Base-by-base conservation (phyloP, 2,797 vertebrate genomes). In the Onychomys torridus region DNA sequence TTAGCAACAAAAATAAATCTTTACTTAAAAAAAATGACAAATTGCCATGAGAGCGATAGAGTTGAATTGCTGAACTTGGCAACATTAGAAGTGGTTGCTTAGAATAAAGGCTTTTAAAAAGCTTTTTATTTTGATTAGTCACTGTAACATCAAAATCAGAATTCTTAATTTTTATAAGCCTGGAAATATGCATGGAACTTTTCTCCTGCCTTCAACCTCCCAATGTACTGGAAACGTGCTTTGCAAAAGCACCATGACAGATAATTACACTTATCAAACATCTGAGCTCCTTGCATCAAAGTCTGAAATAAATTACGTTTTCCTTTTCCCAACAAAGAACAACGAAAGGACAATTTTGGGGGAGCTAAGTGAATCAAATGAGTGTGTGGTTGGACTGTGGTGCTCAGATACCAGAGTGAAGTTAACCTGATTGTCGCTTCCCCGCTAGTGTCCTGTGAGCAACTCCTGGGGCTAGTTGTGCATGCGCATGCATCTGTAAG, bases 51-150 rank as follows among this genome's bases (percentile, higher is more conserved):
- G 89, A 0, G 0, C 55, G 73, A 92, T 32, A 95, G 75, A 77
- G 9, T 96, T 94, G 83, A 97, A 97, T 76, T 97, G 86, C 96
- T 97, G 67, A 94, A 83, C 94, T 71, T 97, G 96, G 96, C 98
- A 98, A 89, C 25, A 86, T 57, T 81, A 78, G 76, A 83, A 96
- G 55, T 23, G 52, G n/a, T 81, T 81, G n/a, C 85, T 98, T 96
- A 95, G 97, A 75, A 96, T 96, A 82, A 97, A 94, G 85, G 25
- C 34, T 81, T 96, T 90, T 78, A 7, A 83, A 75, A 95, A 96
- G 83, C 49, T 90, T 96, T 97, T 89, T 52, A 91, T 89, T 27
- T 46, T 21, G 10, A 76, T 93, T 23, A 91, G 77, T 71, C n/a
- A 63, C 95, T 93, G 61, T 63, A 94, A 77, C 55, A 91, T 97